Conservation (phyloP, 2,888 invertebrate species). For the Ctena decussata region DNA sequence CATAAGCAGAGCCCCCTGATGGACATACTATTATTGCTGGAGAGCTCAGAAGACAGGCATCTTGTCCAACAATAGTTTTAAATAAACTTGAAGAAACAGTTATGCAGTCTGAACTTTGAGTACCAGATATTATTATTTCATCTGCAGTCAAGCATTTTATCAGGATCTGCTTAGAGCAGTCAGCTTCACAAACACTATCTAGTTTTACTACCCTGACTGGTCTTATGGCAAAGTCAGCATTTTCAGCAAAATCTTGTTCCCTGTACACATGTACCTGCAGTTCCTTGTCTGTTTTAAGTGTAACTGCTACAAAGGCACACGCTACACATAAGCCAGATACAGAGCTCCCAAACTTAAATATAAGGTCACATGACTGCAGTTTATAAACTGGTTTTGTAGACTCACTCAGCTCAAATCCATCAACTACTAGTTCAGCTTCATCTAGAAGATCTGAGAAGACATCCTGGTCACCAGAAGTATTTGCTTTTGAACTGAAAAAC, state of each 20-base stretch:
- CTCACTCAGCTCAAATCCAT: conserved; percentile 11
- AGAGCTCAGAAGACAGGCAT: conserved; percentile 34
- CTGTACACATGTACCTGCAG: background rate
- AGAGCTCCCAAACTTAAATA: background rate
- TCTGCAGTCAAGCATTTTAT: background rate
- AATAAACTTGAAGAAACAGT: background rate
- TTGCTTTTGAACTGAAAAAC: background rate
- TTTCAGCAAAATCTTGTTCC: background rate
- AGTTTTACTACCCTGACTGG: background rate
- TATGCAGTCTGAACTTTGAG: background rate
- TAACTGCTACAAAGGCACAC: background rate
- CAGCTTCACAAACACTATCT: background rate
- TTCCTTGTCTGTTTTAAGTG: background rate
- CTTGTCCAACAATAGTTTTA: conserved; percentile 51
- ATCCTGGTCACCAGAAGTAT: background rate
- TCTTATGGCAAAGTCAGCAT: background rate
- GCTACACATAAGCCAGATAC: background rate
- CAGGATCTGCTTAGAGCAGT: background rate
- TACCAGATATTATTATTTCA: background rate
- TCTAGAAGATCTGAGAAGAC: background rate
- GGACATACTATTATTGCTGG: conserved; percentile 51
- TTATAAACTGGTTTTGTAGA: conserved; percentile 26
- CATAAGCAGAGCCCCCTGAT: conserved; percentile 47
- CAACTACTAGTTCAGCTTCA: background rate
- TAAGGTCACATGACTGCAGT: background rate